Percentiles rank a stretch among this genome's conserved stretches.
phyloP scores from a whole-genome alignment of 2,797 vertebrate species.

The Eupleurogrammus muticus region DNA sequence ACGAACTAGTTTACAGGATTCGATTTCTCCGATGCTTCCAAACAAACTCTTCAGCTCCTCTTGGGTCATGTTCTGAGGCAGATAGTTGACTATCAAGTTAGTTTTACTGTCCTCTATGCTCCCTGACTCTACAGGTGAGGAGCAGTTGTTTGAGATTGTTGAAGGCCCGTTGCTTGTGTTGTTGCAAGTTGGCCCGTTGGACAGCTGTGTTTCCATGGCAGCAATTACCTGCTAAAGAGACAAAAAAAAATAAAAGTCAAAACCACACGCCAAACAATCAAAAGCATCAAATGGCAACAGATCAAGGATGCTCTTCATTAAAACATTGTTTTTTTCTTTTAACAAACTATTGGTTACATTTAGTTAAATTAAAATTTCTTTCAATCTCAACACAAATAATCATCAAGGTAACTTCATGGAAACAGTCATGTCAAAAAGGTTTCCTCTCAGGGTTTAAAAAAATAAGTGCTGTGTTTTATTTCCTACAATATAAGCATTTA shows the following conservation, averaged over 20 bases:
- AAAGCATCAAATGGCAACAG: not conserved
- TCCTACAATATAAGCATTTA: not conserved
- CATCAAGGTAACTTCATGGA: not conserved
- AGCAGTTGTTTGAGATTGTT: constrained; percentile 94
- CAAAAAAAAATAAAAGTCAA: constrained; percentile 43
- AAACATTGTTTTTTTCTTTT: constrained; percentile 25
- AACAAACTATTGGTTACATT: not conserved
- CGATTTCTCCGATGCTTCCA: constrained; percentile 98
- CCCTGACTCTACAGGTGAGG: constrained; percentile 94
- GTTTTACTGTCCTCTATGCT: constrained; percentile 99
- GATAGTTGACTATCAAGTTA: constrained; percentile 99
- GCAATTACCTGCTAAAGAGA: constrained; percentile 97
- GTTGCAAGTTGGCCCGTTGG: constrained; percentile 97
- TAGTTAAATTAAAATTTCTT: not conserved
- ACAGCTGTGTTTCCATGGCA: constrained; percentile 99
- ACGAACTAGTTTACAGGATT: constrained; percentile 98
- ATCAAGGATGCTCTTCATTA: constrained; percentile 64
- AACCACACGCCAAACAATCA: constrained; percentile 29
- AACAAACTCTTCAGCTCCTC: constrained; percentile 99
- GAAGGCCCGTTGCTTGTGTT: constrained; percentile 95
- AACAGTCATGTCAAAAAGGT: not conserved
- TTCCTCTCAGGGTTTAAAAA: not conserved
- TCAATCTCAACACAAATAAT: constrained; percentile 3
- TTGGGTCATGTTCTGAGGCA: constrained; percentile 99
- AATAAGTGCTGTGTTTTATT: not conserved